Evolutionary conservation across 2,888 invertebrate species (phyloP), one percentile per base, ranked within the genome.

Genomic region (Tiphia femorata): DNA sequence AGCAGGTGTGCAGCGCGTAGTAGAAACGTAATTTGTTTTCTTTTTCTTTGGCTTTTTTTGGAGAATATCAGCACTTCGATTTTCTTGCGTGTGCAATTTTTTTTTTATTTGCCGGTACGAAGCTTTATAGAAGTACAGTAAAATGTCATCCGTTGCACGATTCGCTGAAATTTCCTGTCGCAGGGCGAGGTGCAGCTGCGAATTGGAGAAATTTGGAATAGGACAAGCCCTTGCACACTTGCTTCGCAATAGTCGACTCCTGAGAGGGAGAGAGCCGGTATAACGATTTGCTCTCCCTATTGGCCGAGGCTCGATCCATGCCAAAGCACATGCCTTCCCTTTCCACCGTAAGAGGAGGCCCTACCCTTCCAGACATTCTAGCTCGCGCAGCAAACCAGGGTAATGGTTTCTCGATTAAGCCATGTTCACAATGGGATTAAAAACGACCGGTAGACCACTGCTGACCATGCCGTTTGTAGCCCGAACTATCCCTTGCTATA

Each of bases 341-440:
- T 57, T 64, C 48, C 64, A 64, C 58, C 51, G 61, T 64, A 72
- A 72, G 71, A 70, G 70, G 33, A 25, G 53, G 60, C 53, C 67
- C 69, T 63, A 70, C 71, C 71, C 68, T 66, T 71, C 65, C 67
- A 68, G 70, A 71, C 70, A 71, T 73, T 76, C 72, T 66, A 72
- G 76, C 70, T 72, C 73, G 72, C 67, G 67, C 75, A 74, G 76
- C 78, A 76, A 72, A 72, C 72, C 72, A 61, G 68, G 70, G 70
- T 80, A 80, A 80, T 80, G 78, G 80, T 67, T 78, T 78, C 79
- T 76, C 79, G 79, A 81, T 81, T 81, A 81, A 80, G 77, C 73
- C 78, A 64, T 73, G 77, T 72, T 80, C 80, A 81, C 81, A 80
- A 80, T 81, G 77, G 79, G 77, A 80, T 80, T 80, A 79, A 78